phyloP scores from a whole-genome alignment of 2,113 vertebrate species.

The Motacilla tschutschensis region DNA sequence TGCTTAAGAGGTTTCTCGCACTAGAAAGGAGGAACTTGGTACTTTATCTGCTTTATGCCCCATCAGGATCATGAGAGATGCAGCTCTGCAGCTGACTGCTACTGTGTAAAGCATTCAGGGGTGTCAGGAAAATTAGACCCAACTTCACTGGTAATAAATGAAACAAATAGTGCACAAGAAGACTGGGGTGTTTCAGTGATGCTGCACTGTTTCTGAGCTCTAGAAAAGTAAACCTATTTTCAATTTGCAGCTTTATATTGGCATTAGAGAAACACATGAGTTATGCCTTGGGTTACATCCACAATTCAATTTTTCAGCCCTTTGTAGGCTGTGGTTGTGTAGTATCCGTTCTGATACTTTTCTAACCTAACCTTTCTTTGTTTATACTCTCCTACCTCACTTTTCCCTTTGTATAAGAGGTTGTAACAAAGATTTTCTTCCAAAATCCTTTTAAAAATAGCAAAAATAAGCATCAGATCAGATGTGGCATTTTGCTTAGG shows the following conservation, averaged over 20 bases:
- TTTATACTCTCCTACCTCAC: not conserved
- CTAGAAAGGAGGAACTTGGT: not conserved
- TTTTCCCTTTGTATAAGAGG: not conserved
- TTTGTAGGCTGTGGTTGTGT: not conserved
- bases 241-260: constrained; percentile 9
- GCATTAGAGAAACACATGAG: not conserved
- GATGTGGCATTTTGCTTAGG: constrained; percentile 1
- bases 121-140: not conserved
- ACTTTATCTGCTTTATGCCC: not conserved
- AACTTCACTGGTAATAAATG: not conserved
- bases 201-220: not conserved
- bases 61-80: not conserved
- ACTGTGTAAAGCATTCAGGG: not conserved
- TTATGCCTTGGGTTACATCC: constrained; percentile 17
- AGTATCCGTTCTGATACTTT: not conserved
- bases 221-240: not conserved
- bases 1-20: not conserved
- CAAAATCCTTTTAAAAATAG: not conserved
- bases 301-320: not conserved
- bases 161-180: not conserved
- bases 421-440: not conserved
- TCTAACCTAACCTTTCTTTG: not conserved
- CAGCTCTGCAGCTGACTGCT: not conserved
- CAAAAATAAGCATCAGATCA: not conserved
- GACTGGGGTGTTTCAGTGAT: not conserved